phyloP scores from a whole-genome alignment of 2,797 vertebrate genomes.

The Oryzias sinensis region DNA sequence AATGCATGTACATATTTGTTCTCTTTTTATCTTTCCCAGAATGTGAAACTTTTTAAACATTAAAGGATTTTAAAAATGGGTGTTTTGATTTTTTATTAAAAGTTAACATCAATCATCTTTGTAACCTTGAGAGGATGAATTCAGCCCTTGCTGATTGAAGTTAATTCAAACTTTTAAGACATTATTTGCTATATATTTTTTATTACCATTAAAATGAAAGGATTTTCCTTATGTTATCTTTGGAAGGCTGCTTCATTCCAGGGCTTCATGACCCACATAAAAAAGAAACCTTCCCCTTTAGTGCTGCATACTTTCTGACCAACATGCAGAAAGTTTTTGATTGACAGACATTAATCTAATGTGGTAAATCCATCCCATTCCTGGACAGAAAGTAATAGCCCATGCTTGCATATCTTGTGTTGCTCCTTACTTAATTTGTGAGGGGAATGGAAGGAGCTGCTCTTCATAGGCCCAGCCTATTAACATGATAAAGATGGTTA shows the following conservation, averaged over 20 bases:
- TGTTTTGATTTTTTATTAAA: too few relatives aligned
- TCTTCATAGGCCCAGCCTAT: slow-evolving; percentile 33
- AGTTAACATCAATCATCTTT: too few relatives aligned
- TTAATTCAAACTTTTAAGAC: too few relatives aligned
- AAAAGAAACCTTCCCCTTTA: slow-evolving; percentile 17
- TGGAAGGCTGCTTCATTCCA: slow-evolving; percentile 3
- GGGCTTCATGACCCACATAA: slow-evolving; percentile 2
- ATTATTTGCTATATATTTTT: slow-evolving; percentile 3
- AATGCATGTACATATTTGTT: too few relatives aligned
- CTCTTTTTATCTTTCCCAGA: too few relatives aligned
- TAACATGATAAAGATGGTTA: slow-evolving; percentile 38
- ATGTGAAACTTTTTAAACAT: too few relatives aligned
- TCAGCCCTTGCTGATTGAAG: too few relatives aligned
- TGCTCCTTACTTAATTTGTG: slow-evolving; percentile 23
- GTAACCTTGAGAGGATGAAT: too few relatives aligned
- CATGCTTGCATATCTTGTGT: slow-evolving; percentile 6
- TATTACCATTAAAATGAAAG: neutral
- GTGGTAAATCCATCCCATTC: slow-evolving; percentile 1
- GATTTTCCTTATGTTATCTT: too few relatives aligned
- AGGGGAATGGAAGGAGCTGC: slow-evolving; percentile 20
- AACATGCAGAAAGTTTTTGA: slow-evolving; percentile 14
- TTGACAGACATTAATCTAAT: slow-evolving; percentile 6
- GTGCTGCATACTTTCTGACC: neutral
- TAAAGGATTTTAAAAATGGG: too few relatives aligned
- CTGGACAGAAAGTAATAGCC: slow-evolving; percentile 2